These are phyloP conservation scores for Axea sp. DNA, from an alignment of 2,888 invertebrate genomes.

Conservation along the genomic window DNA sequence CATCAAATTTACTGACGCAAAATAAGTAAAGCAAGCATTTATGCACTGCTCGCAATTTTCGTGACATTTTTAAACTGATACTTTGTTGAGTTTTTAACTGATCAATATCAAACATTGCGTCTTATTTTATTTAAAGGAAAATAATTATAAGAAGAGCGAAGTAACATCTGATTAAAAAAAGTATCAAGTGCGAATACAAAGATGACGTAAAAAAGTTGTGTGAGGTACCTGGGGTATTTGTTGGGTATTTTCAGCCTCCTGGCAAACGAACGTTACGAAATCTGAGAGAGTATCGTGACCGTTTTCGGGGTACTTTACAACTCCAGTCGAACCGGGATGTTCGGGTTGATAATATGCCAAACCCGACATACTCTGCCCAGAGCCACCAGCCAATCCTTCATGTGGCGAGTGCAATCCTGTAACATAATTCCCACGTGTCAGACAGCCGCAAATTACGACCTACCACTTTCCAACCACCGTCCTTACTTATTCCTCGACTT, in stretches of 20 bases:
- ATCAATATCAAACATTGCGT: no score
- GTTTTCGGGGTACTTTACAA: conserved; percentile 89
- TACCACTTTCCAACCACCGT: conserved; percentile 70
- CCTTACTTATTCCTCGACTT: conserved; percentile 57
- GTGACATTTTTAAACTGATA: no score
- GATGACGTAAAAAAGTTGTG: conserved; percentile 54
- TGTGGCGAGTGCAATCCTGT: conserved; percentile 81
- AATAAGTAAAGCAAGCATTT: no score
- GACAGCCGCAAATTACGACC: conserved; percentile 11
- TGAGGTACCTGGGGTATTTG: conserved; percentile 86
- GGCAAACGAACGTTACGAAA: conserved; percentile 98
- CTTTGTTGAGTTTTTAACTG: no score
- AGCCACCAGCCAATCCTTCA: conserved; percentile 80
- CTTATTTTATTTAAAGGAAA: no score
- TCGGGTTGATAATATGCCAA: conserved; percentile 82
- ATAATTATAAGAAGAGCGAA: no score
- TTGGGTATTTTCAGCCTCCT: conserved; percentile 91
- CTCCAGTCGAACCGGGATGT: conserved; percentile 79
- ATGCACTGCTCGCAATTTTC: no score
- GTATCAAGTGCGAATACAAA: conserved; percentile 45
- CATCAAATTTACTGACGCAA: no score
- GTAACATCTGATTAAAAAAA: no score
- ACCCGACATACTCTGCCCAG: conserved; percentile 80
- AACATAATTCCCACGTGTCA: conserved; percentile 69
- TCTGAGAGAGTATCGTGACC: conserved; percentile 96